A percentile compares a stretch with the other conserved stretches of the same genome.
phyloP scores from a whole-genome alignment of 2,797 vertebrate species.

The Mormyrops boulengeri region DNA sequence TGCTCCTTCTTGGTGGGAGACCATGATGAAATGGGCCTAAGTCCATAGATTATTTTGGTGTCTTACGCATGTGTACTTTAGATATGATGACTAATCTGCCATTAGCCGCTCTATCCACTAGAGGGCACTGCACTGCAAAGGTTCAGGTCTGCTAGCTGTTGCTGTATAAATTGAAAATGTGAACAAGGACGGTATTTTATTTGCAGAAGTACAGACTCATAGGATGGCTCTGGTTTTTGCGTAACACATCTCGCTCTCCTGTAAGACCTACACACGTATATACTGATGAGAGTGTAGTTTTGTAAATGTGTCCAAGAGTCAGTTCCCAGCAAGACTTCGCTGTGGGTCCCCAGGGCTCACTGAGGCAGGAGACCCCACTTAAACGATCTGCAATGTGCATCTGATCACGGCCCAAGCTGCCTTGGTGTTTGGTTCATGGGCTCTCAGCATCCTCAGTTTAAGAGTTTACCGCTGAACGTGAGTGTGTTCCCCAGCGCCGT shows the following conservation, averaged over 20 bases:
- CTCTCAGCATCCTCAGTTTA: not conserved
- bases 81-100: not conserved
- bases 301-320: not conserved
- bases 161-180: not conserved
- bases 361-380: not conserved
- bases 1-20: not conserved
- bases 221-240: not conserved
- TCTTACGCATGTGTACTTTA: not conserved
- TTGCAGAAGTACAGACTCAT: not conserved
- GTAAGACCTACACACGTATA: not conserved
- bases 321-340: not conserved
- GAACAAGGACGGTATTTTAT: not conserved
- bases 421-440: too few relatives aligned
- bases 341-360: not conserved
- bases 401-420: not conserved
- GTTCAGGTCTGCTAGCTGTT: not conserved
- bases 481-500: not conserved
- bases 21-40: not conserved
- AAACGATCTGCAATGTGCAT: not conserved
- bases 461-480: not conserved
- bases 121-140: not conserved
- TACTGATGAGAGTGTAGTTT: not conserved
- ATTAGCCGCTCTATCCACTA: not conserved
- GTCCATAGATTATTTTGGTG: not conserved
- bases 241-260: not conserved